Evolutionary conservation across 1,140 invertebrate genomes (phyloP).

Genomic region (Trichoplusia ni): DNA sequence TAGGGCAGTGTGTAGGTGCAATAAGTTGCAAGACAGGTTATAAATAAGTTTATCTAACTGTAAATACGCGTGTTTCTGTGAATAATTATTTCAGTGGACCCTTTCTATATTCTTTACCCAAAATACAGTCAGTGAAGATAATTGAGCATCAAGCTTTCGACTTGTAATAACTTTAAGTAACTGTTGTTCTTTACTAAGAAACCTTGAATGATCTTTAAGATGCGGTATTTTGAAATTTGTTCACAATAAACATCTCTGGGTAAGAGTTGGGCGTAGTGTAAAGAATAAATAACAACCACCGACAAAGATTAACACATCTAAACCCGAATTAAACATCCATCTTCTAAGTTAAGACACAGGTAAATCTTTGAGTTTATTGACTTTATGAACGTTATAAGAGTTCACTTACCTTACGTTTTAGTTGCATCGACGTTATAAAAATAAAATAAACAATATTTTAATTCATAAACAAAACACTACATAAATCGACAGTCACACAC

Average conservation of each 20-base stretch:
- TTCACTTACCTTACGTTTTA: conserved; percentile 43
- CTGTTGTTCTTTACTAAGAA: too few relatives aligned
- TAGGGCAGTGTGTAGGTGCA: conserved; percentile 2
- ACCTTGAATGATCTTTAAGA: too few relatives aligned
- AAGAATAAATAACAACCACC: too few relatives aligned
- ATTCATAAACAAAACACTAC: conserved; percentile 59
- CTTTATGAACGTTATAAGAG: conserved; percentile 34
- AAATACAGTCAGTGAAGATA: too few relatives aligned
- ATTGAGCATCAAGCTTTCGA: too few relatives aligned
- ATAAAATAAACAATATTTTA: conserved; percentile 36
- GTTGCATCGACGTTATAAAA: conserved; percentile 32
- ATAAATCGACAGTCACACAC: conserved; percentile 46
- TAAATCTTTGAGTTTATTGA: conserved; percentile 29
- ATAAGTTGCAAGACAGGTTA: conserved; percentile 23
- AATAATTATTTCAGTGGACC: background rate
- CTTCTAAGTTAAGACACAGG: background rate
- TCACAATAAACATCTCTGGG: too few relatives aligned
- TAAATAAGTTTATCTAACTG: conserved; percentile 25
- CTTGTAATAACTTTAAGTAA: too few relatives aligned
- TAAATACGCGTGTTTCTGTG: conserved; percentile 1
- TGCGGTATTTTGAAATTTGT: too few relatives aligned
- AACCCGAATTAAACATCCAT: conserved; percentile 3
- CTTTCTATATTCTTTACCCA: background rate
- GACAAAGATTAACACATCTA: background rate
- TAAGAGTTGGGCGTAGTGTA: too few relatives aligned